Evolutionary conservation across 2,797 vertebrate species (phyloP), one percentile per base, ranked within the genome.

Genomic region (Falco columbarius): DNA sequence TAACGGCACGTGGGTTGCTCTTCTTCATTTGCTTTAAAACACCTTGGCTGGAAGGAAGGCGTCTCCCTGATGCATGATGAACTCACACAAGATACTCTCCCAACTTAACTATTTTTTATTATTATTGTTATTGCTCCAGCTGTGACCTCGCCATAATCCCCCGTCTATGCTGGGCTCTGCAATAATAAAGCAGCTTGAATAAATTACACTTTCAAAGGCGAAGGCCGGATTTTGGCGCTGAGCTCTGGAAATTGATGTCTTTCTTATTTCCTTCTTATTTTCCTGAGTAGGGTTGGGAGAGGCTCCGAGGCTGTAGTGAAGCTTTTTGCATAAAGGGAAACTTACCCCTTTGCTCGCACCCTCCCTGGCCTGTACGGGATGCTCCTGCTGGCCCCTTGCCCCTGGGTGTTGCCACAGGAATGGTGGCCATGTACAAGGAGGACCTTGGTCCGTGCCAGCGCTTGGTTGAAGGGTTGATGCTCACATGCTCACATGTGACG

Each of bases 181-280:
- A 95, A 89, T 98, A 97, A 98, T 97, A 97, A 91, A 82, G 93
- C 86, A 90, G 92, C 96, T 97, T 97, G 98, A 98, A 98, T 98
- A 98, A 97, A 98, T 98, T 97, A 97, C 65, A 16, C 96, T 97
- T 97, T 95, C 96, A 97, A 98, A 98, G 97, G 97, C 96, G 81
- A 98, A 98, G 97, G 97, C 90, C 18, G 94, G 95, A 96, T 98
- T 98, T 98, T 94, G 93, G 96, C 36, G 55, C 96, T 82, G 94
- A 96, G 91, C 94, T 96, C 93, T 97, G 96, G 95, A 96, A 96
- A 92, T 95, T 97, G 97, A 98, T 97, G 95, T 97, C 95, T 98
- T 84, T 96, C 65, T 98, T 97, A 94, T 91, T 96, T 94, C 88
- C 81, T 81, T 51, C 89, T 72, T 40, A 9, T 87, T 85, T 82